phyloP scores from a whole-genome alignment of 2,888 invertebrate species.

The Oxytorus armatus region DNA sequence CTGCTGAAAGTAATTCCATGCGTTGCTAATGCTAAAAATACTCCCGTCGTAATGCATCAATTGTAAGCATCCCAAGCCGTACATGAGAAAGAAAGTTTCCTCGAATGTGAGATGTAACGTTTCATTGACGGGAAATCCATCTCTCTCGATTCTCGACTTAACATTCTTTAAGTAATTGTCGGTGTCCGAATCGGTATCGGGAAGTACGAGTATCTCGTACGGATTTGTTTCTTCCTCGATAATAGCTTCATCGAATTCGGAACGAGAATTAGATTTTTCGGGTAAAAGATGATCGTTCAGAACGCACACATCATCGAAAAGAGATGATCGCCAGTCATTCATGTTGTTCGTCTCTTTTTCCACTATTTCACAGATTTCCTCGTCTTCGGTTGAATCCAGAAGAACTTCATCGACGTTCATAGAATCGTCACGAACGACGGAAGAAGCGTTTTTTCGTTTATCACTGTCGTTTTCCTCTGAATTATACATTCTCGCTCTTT shows the following conservation, averaged over 20 bases:
- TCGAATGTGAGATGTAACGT: conserved; percentile 89
- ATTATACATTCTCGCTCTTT: conserved; percentile 13
- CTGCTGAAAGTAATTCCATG: conserved; percentile 87
- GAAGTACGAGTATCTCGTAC: conserved; percentile 86
- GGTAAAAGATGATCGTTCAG: conserved; percentile 31
- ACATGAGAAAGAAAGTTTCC: conserved; percentile 91
- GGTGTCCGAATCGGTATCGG: conserved; percentile 88
- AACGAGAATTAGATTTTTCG: conserved; percentile 48
- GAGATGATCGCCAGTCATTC: conserved; percentile 3
- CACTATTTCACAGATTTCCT: conserved; percentile 75
- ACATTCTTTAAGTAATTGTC: conserved; percentile 88
- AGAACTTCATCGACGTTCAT: conserved; percentile 72
- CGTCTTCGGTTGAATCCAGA: conserved; percentile 77
- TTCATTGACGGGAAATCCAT: conserved; percentile 87
- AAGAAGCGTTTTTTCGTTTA: conserved; percentile 43
- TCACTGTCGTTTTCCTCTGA: conserved; percentile 45
- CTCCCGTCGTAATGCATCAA: conserved; percentile 86
- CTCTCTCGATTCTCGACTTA: conserved; percentile 87
- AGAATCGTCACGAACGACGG: conserved; percentile 16
- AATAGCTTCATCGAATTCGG: conserved; percentile 69
- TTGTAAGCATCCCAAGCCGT: conserved; percentile 88
- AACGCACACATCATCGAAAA: conserved; percentile 70
- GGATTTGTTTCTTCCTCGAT: conserved; percentile 71
- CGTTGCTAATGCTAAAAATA: conserved; percentile 85
- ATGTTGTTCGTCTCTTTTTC: conserved; percentile 68